These are phyloP conservation scores for Sebastes miniatus DNA, from an alignment of 2,797 vertebrate species.

Conservation along the genomic window DNA sequence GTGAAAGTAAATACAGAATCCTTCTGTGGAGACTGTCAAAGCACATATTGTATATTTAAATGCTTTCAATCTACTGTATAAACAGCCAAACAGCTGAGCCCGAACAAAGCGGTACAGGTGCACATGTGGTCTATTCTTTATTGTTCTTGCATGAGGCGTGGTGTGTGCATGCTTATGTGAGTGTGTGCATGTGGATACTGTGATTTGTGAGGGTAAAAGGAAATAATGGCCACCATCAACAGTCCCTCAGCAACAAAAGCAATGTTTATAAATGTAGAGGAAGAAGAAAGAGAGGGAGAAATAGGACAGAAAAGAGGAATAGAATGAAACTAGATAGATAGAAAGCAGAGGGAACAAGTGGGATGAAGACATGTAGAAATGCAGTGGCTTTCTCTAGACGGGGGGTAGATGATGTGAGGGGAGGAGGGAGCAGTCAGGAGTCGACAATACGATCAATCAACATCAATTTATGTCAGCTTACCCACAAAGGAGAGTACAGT, in stretches of 20 bases:
- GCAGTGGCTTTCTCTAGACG: not conserved
- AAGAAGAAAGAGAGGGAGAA: not conserved
- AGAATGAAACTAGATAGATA: not conserved
- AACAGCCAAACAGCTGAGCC: not conserved
- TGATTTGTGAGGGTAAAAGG: not conserved
- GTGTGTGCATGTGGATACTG: not conserved
- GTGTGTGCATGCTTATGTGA: not conserved
- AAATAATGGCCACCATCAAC: not conserved
- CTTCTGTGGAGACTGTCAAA: not conserved
- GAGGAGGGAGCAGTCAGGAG: not conserved
- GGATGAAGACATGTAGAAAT: not conserved
- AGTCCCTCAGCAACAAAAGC: not conserved
- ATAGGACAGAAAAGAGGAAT: not conserved
- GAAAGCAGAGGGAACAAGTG: not conserved
- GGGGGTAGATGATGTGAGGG: not conserved
- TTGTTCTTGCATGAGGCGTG: not conserved
- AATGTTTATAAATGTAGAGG: not conserved
- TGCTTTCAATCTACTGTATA: not conserved
- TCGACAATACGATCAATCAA: conserved; percentile 44
- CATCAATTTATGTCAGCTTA: conserved; percentile 49
- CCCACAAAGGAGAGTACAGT: conserved; percentile 26
- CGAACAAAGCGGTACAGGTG: not conserved
- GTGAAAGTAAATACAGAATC: not conserved
- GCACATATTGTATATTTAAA: not conserved
- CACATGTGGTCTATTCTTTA: not conserved